A percentile compares a stretch with the other conserved stretches of the same genome.
These are phyloP conservation scores for Accipiter cooperii DNA, from an alignment of 2,113 vertebrate genomes.

Conservation along the genomic window DNA sequence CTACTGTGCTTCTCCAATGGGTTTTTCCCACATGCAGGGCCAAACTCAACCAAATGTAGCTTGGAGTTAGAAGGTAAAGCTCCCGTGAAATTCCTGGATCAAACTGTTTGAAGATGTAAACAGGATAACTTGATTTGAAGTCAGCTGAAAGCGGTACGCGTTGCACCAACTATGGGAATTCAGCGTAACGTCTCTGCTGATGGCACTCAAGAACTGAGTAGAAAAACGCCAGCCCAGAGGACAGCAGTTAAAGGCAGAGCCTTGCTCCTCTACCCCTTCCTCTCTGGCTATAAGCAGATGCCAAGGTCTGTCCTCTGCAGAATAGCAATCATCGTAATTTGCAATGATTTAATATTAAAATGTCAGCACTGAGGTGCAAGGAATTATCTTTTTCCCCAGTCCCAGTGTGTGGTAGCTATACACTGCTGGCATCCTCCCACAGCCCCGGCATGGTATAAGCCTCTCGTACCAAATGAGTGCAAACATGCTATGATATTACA, in stretches of 20 bases:
- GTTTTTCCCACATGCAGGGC: neutral
- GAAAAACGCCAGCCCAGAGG: neutral
- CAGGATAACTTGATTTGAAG: neutral
- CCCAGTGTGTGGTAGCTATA: neutral
- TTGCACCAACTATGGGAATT: neutral
- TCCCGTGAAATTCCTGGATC: neutral
- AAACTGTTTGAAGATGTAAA: neutral
- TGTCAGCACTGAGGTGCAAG: neutral
- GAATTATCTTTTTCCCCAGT: neutral
- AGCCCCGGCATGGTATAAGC: neutral
- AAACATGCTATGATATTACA: fast-evolving
- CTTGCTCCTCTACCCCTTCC: neutral
- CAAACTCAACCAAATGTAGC: neutral
- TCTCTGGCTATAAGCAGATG: neutral
- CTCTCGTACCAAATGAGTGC: neutral
- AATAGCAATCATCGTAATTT: neutral
- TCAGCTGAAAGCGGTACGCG: fast-evolving
- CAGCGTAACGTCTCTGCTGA: neutral
- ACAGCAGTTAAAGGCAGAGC: neutral
- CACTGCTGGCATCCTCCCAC: neutral
- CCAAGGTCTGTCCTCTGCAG: neutral
- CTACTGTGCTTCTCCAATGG: slow-evolving; percentile 11
- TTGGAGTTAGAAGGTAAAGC: neutral
- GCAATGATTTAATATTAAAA: neutral
- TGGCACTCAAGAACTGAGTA: neutral